Conservation (phyloP, 2,797 vertebrate species). For the Trachurus trachurus region DNA sequence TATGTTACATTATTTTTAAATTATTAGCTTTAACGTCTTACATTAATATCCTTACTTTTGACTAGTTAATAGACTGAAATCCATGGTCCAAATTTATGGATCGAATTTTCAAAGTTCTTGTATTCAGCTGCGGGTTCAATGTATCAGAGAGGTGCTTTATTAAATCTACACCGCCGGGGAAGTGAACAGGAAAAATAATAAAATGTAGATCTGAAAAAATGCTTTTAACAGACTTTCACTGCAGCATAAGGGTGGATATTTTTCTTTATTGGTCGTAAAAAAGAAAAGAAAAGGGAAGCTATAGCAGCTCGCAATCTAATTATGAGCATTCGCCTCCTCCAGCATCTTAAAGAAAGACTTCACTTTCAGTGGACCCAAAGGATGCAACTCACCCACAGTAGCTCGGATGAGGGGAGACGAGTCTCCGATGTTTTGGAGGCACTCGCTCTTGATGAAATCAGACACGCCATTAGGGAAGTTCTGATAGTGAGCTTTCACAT, state of each 20-base stretch:
- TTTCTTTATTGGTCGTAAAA: background rate
- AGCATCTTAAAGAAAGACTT: background rate
- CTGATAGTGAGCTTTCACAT: slow-evolving; percentile 98
- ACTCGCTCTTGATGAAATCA: slow-evolving; percentile 98
- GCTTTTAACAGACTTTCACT: background rate
- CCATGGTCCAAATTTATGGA: background rate
- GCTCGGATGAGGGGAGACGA: slow-evolving; percentile 96
- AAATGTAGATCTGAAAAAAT: background rate
- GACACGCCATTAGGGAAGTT: slow-evolving; percentile 97
- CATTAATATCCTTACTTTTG: background rate
- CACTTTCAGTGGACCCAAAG: background rate
- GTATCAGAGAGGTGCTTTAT: background rate
- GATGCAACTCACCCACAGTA: slow-evolving; percentile 92
- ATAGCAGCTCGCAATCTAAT: background rate
- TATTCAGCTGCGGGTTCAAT: background rate
- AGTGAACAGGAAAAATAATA: background rate
- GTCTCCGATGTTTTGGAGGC: slow-evolving; percentile 97
- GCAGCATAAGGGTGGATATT: background rate
- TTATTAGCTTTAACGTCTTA: background rate
- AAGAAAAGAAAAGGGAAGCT: too few species aligned
- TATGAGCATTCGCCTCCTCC: background rate
- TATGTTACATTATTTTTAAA: background rate
- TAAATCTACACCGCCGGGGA: background rate
- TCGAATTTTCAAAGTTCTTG: background rate
- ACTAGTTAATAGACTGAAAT: too few species aligned